phyloP scores from a whole-genome alignment of 2,888 invertebrate genomes.

The Chrysina gloriosa region DNA sequence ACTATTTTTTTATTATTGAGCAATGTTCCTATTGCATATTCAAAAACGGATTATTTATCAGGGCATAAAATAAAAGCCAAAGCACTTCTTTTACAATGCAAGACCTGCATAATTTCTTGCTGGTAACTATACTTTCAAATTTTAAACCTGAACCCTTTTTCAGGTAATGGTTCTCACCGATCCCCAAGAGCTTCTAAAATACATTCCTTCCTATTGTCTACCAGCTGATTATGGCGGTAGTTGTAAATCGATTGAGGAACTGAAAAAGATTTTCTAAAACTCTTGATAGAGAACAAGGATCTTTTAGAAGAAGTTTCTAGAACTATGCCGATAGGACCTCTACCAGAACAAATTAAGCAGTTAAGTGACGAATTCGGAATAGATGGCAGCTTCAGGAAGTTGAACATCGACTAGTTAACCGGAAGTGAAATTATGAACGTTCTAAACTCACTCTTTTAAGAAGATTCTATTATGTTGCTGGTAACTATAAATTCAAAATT shows the following conservation, averaged over 20 bases:
- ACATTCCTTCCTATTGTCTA: slow-evolving; percentile 70
- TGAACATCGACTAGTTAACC: slow-evolving; percentile 68
- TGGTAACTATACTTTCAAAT: too few species aligned
- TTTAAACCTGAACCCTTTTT: too few species aligned
- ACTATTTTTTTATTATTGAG: too few species aligned
- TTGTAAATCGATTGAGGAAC: slow-evolving; percentile 65
- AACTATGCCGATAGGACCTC: slow-evolving; percentile 62
- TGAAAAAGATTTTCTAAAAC: slow-evolving; percentile 69
- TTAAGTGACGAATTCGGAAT: slow-evolving; percentile 58
- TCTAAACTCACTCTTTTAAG: too few species aligned
- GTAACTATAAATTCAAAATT: too few species aligned
- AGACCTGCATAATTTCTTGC: too few species aligned
- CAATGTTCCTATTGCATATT: too few species aligned
- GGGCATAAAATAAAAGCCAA: too few species aligned
- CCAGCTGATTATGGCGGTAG: slow-evolving; percentile 76
- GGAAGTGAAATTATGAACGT: too few species aligned
- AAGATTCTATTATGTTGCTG: too few species aligned
- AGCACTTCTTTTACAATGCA: too few species aligned
- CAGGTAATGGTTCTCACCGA: slow-evolving; percentile 69
- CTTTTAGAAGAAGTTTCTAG: slow-evolving; percentile 71
- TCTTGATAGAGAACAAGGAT: slow-evolving; percentile 66
- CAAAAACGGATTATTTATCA: too few species aligned
- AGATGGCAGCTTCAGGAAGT: slow-evolving; percentile 72
- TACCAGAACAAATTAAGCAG: slow-evolving; percentile 48
- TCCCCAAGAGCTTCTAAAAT: slow-evolving; percentile 69